Percentiles rank a stretch among this genome's conserved stretches.
phyloP scores from a whole-genome alignment of 2,797 vertebrate species.

The Xenopus petersii region DNA sequence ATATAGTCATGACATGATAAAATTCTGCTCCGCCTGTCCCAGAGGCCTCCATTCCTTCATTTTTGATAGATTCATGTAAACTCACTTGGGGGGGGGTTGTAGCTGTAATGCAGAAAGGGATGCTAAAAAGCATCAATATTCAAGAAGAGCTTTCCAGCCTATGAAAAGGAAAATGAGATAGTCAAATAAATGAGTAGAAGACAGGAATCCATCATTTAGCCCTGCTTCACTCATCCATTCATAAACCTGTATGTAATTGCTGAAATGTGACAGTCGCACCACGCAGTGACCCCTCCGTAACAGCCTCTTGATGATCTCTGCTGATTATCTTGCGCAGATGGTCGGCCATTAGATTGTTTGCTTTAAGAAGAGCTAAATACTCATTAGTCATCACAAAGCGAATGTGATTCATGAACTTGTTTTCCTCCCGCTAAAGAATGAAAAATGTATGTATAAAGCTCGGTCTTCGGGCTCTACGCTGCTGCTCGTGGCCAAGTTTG shows the following conservation, averaged over 20 bases:
- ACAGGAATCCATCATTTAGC: constrained; percentile 4
- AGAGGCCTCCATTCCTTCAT: not conserved
- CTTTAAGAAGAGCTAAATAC: constrained; percentile 42
- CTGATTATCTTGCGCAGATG: constrained; percentile 45
- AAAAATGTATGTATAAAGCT: constrained; percentile 1
- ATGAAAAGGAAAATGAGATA: not conserved
- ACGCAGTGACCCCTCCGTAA: constrained; percentile 27
- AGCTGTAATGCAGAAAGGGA: not conserved
- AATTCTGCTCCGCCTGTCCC: not conserved
- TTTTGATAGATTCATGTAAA: not conserved
- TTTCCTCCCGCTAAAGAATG: constrained; percentile 3
- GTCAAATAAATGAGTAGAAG: not conserved
- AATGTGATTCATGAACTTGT: constrained; percentile 21
- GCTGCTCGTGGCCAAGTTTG: not conserved
- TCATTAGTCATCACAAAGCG: constrained; percentile 27
- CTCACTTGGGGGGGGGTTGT: not conserved
- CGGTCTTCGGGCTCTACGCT: constrained; percentile 4
- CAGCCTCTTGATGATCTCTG: constrained; percentile 22
- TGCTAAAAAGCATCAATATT: not conserved
- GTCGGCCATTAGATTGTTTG: constrained; percentile 28
- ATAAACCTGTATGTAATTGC: constrained; percentile 31
- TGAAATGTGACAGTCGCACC: constrained; percentile 17
- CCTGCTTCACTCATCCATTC: constrained; percentile 21
- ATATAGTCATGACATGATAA: constrained; percentile 20
- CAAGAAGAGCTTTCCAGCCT: not conserved